phyloP scores from a whole-genome alignment of 2,797 vertebrate species.

The Gymnodraco acuticeps region DNA sequence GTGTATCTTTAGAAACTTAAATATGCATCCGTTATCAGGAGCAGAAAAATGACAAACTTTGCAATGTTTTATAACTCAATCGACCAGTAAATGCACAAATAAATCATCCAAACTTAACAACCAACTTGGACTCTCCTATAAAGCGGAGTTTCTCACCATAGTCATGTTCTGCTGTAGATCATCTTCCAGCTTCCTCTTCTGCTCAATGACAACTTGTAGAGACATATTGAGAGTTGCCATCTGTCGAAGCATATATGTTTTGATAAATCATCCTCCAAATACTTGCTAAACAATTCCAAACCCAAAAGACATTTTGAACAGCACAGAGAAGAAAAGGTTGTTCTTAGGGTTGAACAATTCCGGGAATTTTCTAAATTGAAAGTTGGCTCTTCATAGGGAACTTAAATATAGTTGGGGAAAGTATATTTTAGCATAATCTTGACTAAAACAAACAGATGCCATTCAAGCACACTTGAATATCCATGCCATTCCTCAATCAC shows the following conservation, averaged over 20 bases:
- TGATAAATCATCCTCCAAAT: not conserved
- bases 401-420: too few relatives aligned
- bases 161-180: conserved; percentile 37
- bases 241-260: not conserved
- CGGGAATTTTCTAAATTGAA: too few relatives aligned
- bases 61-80: not conserved
- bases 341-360: too few relatives aligned
- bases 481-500: too few relatives aligned
- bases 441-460: too few relatives aligned
- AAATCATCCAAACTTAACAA: not conserved
- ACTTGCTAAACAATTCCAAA: not conserved
- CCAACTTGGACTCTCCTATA: not conserved
- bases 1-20: not conserved
- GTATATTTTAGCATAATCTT: too few relatives aligned
- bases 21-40: not conserved
- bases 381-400: too few relatives aligned
- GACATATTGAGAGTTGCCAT: not conserved
- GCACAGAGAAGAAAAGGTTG: too few relatives aligned
- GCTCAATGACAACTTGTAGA: conserved; percentile 26
- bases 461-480: too few relatives aligned
- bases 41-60: not conserved
- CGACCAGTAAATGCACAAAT: not conserved
- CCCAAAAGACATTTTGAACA: not conserved
- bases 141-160: conserved; percentile 21
- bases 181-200: conserved; percentile 40